phyloP scores from a whole-genome alignment of 2,113 vertebrate species.

The Hydrochoerus hydrochaeris region DNA sequence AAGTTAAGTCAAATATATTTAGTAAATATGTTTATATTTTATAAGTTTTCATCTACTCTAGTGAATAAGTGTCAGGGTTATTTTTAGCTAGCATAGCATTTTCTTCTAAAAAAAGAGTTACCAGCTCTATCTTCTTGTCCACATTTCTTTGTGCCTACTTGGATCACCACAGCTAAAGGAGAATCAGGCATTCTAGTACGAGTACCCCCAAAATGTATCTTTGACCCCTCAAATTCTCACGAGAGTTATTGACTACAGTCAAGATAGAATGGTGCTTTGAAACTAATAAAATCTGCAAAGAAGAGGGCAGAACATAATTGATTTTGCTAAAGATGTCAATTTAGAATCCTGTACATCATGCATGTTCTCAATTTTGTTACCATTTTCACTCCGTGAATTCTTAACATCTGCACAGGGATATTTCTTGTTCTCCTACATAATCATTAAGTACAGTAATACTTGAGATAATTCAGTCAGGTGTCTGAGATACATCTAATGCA shows the following conservation, averaged over 20 bases:
- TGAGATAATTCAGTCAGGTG: background rate
- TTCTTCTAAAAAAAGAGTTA: background rate
- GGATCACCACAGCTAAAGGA: background rate
- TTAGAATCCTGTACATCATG: background rate
- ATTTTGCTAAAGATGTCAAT: background rate
- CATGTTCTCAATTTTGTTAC: background rate
- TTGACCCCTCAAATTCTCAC: background rate
- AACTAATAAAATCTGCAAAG: background rate
- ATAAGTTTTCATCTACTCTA: background rate
- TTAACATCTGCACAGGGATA: background rate
- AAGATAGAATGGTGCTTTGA: background rate
- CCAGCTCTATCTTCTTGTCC: background rate
- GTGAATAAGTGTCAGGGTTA: background rate
- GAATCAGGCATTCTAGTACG: background rate
- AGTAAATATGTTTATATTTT: background rate
- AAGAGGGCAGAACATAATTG: background rate
- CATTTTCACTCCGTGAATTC: background rate
- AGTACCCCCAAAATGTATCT: background rate
- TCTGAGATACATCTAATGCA: fast-evolving
- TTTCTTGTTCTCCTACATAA: background rate
- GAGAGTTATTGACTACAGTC: background rate
- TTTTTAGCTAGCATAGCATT: background rate
- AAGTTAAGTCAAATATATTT: background rate
- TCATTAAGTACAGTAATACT: background rate
- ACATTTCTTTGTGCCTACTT: background rate